Evolutionary conservation across 1,140 invertebrate species (phyloP).

Genomic region (Eumeta japonica): DNA sequence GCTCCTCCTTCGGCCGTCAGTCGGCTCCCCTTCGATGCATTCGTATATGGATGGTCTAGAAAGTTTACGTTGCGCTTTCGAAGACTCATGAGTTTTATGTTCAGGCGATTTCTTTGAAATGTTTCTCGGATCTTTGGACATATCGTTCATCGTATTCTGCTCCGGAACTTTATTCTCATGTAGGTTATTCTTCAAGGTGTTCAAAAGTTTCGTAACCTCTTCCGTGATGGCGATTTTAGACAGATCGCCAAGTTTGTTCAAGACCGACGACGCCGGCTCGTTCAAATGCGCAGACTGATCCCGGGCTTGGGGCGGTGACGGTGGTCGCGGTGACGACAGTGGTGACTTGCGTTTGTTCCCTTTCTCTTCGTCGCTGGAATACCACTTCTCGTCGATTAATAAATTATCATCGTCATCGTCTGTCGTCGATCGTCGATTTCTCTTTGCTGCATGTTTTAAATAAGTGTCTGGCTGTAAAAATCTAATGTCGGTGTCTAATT

Average conservation of each 20-base stretch:
- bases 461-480: conserved; percentile 42
- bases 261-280: conserved; percentile 54
- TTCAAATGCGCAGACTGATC: conserved; percentile 42
- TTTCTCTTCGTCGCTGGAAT: conserved; percentile 72
- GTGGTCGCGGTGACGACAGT: conserved; percentile 25
- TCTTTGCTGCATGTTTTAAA: conserved; percentile 48
- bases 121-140: conserved; percentile 24
- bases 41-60: conserved; percentile 51
- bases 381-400: conserved; percentile 70
- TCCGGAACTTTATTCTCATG: conserved; percentile 27
- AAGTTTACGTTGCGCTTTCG: conserved; percentile 28
- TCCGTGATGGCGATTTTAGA: conserved; percentile 74
- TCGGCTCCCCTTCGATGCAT: conserved; percentile 50
- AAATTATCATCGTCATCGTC: conserved; percentile 58
- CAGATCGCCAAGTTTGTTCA: conserved; percentile 67
- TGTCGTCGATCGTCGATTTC: conserved; percentile 50
- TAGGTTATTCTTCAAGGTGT: conserved; percentile 61
- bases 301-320: conserved; percentile 27
- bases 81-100: conserved; percentile 18
- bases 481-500: conserved; percentile 55
- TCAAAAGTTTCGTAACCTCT: conserved; percentile 69
- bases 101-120: conserved; percentile 11
- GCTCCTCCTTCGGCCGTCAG: conserved; percentile 43
- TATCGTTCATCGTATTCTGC: conserved; percentile 8
- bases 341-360: conserved; percentile 43